These are phyloP conservation scores for Leptosomus discolor DNA, from an alignment of 2,113 vertebrate species.

Conservation along the genomic window DNA sequence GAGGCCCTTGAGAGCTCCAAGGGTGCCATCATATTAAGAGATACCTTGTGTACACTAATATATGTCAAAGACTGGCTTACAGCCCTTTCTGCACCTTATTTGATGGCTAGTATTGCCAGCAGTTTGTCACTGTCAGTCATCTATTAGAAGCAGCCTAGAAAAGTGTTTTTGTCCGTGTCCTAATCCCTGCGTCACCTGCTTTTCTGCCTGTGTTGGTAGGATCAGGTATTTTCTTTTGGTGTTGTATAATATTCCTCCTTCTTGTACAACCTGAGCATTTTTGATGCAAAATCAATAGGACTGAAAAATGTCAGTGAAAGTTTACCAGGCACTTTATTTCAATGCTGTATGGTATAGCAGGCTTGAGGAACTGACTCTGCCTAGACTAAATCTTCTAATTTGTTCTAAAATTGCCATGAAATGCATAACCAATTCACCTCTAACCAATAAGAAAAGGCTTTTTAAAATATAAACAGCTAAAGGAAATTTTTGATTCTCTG, in stretches of 20 bases:
- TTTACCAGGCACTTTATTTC: not conserved
- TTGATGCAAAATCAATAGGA: not conserved
- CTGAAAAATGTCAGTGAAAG: not conserved
- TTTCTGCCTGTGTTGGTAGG: not conserved
- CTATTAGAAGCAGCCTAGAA: not conserved
- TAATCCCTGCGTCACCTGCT: not conserved
- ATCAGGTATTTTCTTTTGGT: not conserved
- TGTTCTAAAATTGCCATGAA: not conserved
- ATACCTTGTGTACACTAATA: not conserved
- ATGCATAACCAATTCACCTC: not conserved
- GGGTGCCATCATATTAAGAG: not conserved
- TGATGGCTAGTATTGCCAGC: not conserved
- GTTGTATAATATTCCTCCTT: not conserved
- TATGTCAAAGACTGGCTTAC: not conserved
- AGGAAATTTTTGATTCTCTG: not conserved
- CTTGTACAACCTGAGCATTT: not conserved
- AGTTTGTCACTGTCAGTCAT: not conserved
- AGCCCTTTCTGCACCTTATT: not conserved
- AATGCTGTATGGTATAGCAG: not conserved
- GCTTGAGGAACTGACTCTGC: not conserved
- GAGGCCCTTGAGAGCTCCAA: not conserved
- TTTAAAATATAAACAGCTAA: not conserved
- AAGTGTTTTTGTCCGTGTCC: accelerated
- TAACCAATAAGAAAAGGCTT: not conserved
- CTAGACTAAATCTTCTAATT: not conserved